Evolutionary conservation across 2,888 invertebrate species (phyloP).

Genomic region (Acrobasis consociella): DNA sequence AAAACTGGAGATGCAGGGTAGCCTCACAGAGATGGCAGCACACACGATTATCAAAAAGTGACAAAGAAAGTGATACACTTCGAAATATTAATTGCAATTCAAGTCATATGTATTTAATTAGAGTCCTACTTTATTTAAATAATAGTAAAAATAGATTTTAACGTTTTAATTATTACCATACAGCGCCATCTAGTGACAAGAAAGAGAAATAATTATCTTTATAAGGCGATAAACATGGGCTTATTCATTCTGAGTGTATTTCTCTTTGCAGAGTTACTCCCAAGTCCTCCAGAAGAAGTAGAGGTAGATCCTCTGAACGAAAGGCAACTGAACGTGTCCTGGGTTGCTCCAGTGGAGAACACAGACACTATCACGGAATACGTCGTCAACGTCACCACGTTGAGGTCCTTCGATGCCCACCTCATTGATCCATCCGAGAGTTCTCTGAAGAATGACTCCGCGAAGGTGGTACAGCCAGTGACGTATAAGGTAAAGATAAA

Average conservation of each 20-base stretch:
- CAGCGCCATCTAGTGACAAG: too few relatives aligned
- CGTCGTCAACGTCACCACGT: conserved; percentile 87
- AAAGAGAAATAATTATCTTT: too few relatives aligned
- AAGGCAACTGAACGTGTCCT: conserved; percentile 87
- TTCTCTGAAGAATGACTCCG: conserved; percentile 53
- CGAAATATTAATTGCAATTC: too few relatives aligned
- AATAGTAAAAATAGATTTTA: too few relatives aligned
- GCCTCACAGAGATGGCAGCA: too few relatives aligned
- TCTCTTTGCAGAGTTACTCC: conserved; percentile 84
- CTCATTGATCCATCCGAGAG: conserved; percentile 75
- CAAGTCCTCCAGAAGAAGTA: conserved; percentile 88
- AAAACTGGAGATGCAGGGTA: too few relatives aligned
- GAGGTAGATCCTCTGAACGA: conserved; percentile 89
- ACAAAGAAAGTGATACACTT: too few relatives aligned
- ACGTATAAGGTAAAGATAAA: conserved; percentile 54
- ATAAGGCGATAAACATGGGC: too few relatives aligned
- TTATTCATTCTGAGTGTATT: neutral
- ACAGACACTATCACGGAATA: conserved; percentile 86
- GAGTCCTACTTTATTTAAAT: too few relatives aligned
- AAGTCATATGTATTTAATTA: too few relatives aligned
- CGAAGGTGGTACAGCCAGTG: conserved; percentile 51
- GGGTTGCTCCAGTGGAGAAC: conserved; percentile 86
- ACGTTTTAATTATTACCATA: too few relatives aligned
- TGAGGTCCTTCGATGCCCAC: conserved; percentile 86
- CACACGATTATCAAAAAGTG: too few relatives aligned